Evolutionary conservation across 2,113 vertebrate species (phyloP).

Genomic region (Spea multiplicata): DNA sequence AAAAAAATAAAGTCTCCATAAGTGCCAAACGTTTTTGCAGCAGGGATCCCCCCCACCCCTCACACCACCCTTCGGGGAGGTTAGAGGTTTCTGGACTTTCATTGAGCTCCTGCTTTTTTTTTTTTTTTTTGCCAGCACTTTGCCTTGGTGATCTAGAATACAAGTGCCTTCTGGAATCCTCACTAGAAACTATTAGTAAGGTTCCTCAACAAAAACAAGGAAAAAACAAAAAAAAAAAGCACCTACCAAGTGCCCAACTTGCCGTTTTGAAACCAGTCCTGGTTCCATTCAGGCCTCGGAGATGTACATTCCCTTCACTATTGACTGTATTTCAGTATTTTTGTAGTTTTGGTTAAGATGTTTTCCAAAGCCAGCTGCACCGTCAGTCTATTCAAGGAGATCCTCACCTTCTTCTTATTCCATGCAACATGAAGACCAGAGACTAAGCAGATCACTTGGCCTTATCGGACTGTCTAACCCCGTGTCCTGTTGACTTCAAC

Average conservation of each 20-base stretch:
- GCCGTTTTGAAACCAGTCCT: conserved; percentile 3
- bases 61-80: too few relatives aligned
- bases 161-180: conserved; percentile 40
- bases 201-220: conserved; percentile 11
- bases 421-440: background rate
- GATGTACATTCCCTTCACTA: conserved; percentile 3
- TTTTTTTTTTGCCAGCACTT: background rate
- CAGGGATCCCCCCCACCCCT: conserved; percentile 16
- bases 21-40: conserved; percentile 53
- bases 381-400: background rate
- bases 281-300: conserved; percentile 7
- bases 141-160: conserved; percentile 16
- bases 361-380: conserved; percentile 7
- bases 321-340: conserved; percentile 10
- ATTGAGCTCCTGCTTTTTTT: conserved; percentile 16
- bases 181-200: conserved; percentile 35
- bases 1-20: conserved; percentile 93
- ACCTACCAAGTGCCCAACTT: conserved; percentile 12
- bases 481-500: background rate
- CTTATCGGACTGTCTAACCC: background rate
- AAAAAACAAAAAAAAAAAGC: background rate
- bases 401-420: conserved; percentile 6
- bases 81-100: rapidly evolving
- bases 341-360: background rate
- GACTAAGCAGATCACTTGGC: background rate